Base-by-base conservation (phyloP, 2,888 invertebrate genomes). In the Volucella inflata region DNA sequence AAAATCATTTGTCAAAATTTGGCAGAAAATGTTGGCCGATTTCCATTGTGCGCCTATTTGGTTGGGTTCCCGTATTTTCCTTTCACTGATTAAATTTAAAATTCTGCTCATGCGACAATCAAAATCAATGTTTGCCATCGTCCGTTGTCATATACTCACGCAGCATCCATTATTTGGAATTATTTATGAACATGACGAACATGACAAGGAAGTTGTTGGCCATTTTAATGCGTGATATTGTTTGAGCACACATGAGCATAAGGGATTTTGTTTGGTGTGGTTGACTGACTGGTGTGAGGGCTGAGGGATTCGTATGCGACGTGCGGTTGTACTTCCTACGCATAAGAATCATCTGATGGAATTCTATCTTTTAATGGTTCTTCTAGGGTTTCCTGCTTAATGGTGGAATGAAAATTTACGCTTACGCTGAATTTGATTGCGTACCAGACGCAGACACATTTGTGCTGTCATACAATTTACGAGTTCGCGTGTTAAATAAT, bases 291-390 rank as follows among this genome's bases (percentile, higher is more conserved):
- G 21, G 21, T 21, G 21, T 21, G 21, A 21, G 21, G 21, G 1
- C 4, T 30, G 6, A 30, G 30, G 6, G 30, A 30, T 30, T 30
- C 30, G 30, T 30, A 30, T 6, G 30, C 30, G 40, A 9, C 40
- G 65, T 65, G 40, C 21, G 36, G 40, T 17, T n/a, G 12, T 38
- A 17, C 64, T 10, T 2, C n/a, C 30, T 36, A 55, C 36, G 51
- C 65, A 65, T 51, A 51, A 51, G 65, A 40, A 36, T 59, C 57
- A 48, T 59, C 42, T 48, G 65, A 59, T 48, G 36, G 65, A 50
- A 75, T 67, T 67, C 42, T 57, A 50, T 40, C 14, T 57, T 30
- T 74, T 55, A 65, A 57, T 65, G 74, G 64, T 48, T 74, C 57
- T 59, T 65, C 44, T 57, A 65, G 64, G 65, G 36, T 55, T 36